Percentiles rank a stretch among this genome's conserved stretches.
Evolutionary conservation across 2,797 vertebrate genomes (phyloP).

Genomic region (Coranthus polyacanthus): DNA sequence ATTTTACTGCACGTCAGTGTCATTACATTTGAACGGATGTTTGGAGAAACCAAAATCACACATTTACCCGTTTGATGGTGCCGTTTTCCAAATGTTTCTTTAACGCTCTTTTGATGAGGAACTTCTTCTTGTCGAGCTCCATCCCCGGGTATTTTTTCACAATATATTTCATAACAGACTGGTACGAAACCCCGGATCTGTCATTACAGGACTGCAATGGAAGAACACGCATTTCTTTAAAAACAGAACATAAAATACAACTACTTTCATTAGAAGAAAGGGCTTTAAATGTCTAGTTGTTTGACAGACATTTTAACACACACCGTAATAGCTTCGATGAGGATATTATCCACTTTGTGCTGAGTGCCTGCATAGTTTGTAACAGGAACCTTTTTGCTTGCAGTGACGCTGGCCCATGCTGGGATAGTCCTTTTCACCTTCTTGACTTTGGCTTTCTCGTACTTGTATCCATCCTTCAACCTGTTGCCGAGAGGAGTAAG

Average conservation of each 20-base stretch:
- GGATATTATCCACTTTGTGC: constrained; percentile 94
- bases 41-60: neutral
- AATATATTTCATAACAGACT: constrained; percentile 94
- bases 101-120: constrained; percentile 94
- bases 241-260: neutral
- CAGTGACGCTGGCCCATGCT: constrained; percentile 94
- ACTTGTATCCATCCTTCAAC: constrained; percentile 88
- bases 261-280: neutral
- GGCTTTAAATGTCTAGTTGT: fast-evolving
- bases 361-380: constrained; percentile 90
- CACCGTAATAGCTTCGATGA: constrained; percentile 95
- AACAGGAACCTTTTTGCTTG: constrained; percentile 91
- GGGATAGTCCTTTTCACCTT: constrained; percentile 97
- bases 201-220: constrained; percentile 90
- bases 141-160: constrained; percentile 93
- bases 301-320: constrained; percentile 25
- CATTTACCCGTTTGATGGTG: constrained; percentile 92
- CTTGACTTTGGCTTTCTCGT: constrained; percentile 91
- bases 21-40: neutral
- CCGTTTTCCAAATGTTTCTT: constrained; percentile 95
- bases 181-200: constrained; percentile 90
- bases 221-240: neutral
- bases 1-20: neutral
- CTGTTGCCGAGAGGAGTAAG: constrained; percentile 71
- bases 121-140: constrained; percentile 94